Percentiles rank a stretch among this genome's conserved stretches.
Evolutionary conservation across 1,140 invertebrate species (phyloP).

Genomic region (Uloborus diversus): DNA sequence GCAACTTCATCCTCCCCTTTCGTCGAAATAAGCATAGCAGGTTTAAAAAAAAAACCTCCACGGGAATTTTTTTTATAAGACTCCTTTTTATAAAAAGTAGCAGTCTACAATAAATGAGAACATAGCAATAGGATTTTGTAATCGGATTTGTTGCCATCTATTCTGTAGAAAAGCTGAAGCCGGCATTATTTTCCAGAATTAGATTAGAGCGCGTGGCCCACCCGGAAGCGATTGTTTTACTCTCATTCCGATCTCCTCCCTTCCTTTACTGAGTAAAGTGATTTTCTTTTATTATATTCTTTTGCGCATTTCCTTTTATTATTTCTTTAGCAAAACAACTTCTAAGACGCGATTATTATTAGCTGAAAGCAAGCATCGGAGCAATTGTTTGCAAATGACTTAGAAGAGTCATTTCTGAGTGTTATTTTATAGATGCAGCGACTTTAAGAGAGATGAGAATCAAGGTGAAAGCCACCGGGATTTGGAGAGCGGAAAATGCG

Average conservation of each 20-base stretch:
- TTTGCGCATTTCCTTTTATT: background rate
- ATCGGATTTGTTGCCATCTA: constrained; percentile 45
- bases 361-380: constrained; percentile 9
- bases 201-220: constrained; percentile 26
- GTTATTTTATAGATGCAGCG: constrained; percentile 31
- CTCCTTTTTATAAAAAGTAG: constrained; percentile 29
- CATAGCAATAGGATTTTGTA: constrained; percentile 48
- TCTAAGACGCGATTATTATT: constrained; percentile 48
- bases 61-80: constrained; percentile 7
- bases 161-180: background rate
- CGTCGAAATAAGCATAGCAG: constrained; percentile 6
- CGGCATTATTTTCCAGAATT: constrained; percentile 47
- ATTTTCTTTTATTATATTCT: background rate
- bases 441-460: background rate
- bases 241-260: background rate
- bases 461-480: background rate
- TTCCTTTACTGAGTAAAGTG: background rate
- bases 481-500: background rate
- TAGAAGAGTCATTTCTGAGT: constrained; percentile 18
- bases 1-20: background rate
- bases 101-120: constrained; percentile 44
- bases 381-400: constrained; percentile 54
- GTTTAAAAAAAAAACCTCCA: constrained; percentile 5
- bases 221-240: constrained; percentile 26
- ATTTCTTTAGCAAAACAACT: constrained; percentile 24